Conservation (phyloP, 2,888 invertebrate species). For the Napeogenes inachia region DNA sequence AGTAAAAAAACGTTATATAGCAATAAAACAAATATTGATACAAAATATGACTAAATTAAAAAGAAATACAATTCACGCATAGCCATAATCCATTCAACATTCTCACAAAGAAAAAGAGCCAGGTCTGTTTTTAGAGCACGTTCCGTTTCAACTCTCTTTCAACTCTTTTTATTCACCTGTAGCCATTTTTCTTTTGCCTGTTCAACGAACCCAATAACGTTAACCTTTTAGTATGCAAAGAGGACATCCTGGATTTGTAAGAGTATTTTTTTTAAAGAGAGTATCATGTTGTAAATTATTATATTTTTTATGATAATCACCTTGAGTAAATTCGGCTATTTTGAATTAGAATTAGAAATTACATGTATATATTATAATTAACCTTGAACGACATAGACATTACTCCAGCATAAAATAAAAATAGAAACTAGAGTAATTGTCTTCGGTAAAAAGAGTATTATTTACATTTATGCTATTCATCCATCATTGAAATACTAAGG, state of each 20-base stretch:
- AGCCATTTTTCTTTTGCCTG: slow-evolving; percentile 25
- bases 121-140: slow-evolving; percentile 20
- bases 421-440: too few species aligned
- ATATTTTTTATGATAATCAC: neutral
- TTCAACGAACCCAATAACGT: slow-evolving; percentile 31
- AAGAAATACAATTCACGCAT: too few species aligned
- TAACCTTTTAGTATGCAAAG: slow-evolving; percentile 38
- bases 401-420: too few species aligned
- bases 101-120: slow-evolving; percentile 1
- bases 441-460: too few species aligned
- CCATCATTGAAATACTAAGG: too few species aligned
- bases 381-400: too few species aligned
- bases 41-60: neutral
- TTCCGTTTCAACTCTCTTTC: slow-evolving; percentile 15
- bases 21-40: slow-evolving; percentile 2
- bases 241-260: slow-evolving; percentile 32
- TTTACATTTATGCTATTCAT: neutral
- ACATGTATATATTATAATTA: too few species aligned
- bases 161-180: slow-evolving; percentile 22
- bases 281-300: neutral
- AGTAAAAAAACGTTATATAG: too few species aligned
- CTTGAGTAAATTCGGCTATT: too few species aligned
- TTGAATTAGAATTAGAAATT: too few species aligned
- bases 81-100: neutral
- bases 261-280: slow-evolving; percentile 28